Percentiles rank a stretch among this genome's conserved stretches.
Conservation (phyloP, 2,797 vertebrate species). For the Chanos chanos region DNA sequence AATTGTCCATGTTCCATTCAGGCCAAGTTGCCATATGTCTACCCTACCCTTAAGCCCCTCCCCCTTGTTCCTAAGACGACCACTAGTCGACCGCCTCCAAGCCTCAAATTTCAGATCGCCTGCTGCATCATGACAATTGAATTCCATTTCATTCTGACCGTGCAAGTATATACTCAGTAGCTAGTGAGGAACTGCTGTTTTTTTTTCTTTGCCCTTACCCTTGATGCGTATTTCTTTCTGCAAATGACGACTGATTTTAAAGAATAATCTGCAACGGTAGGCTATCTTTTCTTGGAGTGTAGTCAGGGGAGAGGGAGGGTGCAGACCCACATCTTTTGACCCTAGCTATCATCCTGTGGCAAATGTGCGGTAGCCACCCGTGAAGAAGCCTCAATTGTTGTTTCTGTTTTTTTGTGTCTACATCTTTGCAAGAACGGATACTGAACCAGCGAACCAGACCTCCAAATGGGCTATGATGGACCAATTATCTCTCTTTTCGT, state of each 20-base stretch:
- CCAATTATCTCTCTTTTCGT: slow-evolving; percentile 7
- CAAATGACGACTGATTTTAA: slow-evolving; percentile 30
- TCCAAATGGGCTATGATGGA: slow-evolving; percentile 23
- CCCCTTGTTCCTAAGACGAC: too few relatives aligned
- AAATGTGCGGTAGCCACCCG: slow-evolving; percentile 18
- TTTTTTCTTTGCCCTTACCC: neutral
- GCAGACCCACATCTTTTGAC: slow-evolving; percentile 39
- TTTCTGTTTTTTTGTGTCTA: slow-evolving; percentile 24
- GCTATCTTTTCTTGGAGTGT: slow-evolving; percentile 28
- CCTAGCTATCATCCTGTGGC: slow-evolving; percentile 38
- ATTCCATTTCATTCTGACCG: slow-evolving; percentile 27
- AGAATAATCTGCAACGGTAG: slow-evolving; percentile 10
- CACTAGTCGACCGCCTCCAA: slow-evolving; percentile 61
- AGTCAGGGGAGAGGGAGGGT: slow-evolving; percentile 40
- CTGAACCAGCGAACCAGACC: neutral
- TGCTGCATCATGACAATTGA: slow-evolving; percentile 56
- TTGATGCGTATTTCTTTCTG: slow-evolving; percentile 1
- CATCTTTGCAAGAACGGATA: slow-evolving; percentile 12
- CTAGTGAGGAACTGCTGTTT: neutral
- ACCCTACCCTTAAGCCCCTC: slow-evolving; percentile 41
- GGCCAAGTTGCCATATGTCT: slow-evolving; percentile 45
- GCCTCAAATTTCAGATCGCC: slow-evolving; percentile 68
- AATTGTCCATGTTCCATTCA: slow-evolving; percentile 45
- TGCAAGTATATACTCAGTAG: neutral
- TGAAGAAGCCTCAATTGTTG: slow-evolving; percentile 33